Percentiles rank a stretch among this genome's conserved stretches.
Conservation (phyloP, 2,797 vertebrate genomes). For the Jordanella pulchra region DNA sequence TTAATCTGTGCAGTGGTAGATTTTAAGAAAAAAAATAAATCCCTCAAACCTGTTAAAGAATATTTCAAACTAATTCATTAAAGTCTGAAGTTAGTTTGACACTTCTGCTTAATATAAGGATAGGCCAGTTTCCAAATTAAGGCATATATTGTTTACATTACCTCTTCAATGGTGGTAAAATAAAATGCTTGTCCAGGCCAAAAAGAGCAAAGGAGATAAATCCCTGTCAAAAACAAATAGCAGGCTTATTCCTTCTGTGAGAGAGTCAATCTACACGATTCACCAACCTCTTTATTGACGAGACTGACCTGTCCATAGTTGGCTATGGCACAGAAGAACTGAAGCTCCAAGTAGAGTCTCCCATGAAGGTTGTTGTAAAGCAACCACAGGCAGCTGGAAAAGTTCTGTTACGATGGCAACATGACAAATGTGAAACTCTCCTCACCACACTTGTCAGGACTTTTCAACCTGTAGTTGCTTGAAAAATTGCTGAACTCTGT, state of each 20-base stretch:
- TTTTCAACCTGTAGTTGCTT: background rate
- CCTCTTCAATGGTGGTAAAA: conserved; percentile 94
- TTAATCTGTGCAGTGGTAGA: background rate
- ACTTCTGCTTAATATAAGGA: background rate
- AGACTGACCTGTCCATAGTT: conserved; percentile 93
- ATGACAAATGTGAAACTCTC: background rate
- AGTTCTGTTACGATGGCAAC: conserved; percentile 81
- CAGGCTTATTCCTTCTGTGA: background rate
- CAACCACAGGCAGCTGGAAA: conserved; percentile 95
- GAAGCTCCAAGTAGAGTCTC: conserved; percentile 91
- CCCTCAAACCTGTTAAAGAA: background rate
- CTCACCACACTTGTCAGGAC: too few species aligned
- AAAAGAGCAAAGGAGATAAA: conserved; percentile 96
- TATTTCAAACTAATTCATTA: background rate
- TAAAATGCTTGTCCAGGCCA: conserved; percentile 95
- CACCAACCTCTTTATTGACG: background rate
- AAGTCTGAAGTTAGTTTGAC: background rate
- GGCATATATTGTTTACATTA: conserved; percentile 59
- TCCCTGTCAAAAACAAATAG: conserved; percentile 77
- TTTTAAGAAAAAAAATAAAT: background rate
- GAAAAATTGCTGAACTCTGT: background rate
- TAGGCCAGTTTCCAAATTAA: background rate
- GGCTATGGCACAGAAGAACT: conserved; percentile 94
- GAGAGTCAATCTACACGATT: background rate
- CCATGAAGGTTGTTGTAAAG: conserved; percentile 89